phyloP scores from a whole-genome alignment of 35 echinoderm and acorn worm genomes.

The Holothuria glaberrima region DNA sequence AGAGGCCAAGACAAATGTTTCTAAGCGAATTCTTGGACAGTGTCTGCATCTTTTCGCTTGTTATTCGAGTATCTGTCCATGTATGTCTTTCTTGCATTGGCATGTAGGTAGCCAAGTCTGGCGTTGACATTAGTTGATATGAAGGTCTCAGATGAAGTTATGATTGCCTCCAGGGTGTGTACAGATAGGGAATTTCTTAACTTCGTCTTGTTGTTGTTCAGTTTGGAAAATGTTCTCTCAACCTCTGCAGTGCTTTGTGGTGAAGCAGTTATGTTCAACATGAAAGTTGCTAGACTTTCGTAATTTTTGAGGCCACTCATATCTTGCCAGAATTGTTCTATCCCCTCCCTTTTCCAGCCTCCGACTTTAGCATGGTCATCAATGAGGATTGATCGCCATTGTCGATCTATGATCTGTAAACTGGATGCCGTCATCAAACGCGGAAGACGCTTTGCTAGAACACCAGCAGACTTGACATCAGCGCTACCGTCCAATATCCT shows the following conservation, averaged over 20 bases:
- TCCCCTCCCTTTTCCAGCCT: constrained; percentile 5
- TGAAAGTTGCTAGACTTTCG: background rate
- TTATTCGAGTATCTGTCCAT: constrained; percentile 19
- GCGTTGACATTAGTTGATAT: background rate
- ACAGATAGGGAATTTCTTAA: constrained; percentile 32
- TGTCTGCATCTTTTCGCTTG: background rate
- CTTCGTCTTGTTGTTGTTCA: constrained; percentile 53
- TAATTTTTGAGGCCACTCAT: background rate
- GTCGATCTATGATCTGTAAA: constrained; percentile 43
- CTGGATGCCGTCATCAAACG: background rate
- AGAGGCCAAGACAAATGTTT: no score
- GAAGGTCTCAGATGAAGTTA: constrained; percentile 3
- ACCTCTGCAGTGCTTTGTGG: constrained; percentile 59
- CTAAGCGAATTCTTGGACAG: no score
- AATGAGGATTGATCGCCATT: constrained; percentile 32
- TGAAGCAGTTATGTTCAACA: background rate
- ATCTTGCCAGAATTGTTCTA: constrained; percentile 20
- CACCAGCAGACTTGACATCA: constrained; percentile 18
- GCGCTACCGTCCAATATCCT: constrained; percentile 20
- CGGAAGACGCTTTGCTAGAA: constrained; percentile 35
- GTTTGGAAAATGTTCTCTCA: constrained; percentile 43
- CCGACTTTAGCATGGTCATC: constrained; percentile 9
- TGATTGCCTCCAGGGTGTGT: constrained; percentile 42
- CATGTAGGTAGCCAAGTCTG: constrained; percentile 1
- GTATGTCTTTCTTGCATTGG: constrained; percentile 30